phyloP scores from a whole-genome alignment of 2,113 vertebrate species.

The Tiliqua scincoides region DNA sequence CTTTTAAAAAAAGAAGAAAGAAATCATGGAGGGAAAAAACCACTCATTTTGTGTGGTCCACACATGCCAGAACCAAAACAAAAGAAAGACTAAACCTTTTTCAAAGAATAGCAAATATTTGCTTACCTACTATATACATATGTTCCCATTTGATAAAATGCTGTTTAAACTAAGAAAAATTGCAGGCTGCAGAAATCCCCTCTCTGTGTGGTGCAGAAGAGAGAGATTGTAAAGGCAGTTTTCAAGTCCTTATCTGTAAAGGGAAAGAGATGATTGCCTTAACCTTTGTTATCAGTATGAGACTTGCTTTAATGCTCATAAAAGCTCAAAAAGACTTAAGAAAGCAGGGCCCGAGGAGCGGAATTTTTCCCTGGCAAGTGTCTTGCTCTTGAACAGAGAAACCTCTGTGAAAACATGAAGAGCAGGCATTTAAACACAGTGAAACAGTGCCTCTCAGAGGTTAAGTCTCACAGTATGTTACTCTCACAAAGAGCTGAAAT shows the following conservation, averaged over 20 bases:
- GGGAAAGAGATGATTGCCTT: constrained; percentile 61
- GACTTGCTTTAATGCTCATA: constrained; percentile 51
- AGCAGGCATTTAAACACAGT: rapidly evolving
- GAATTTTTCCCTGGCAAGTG: rapidly evolving
- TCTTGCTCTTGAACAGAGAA: background rate
- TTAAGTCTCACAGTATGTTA: background rate
- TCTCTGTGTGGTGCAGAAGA: constrained; percentile 7
- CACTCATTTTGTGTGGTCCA: constrained; percentile 14
- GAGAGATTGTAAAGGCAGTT: constrained; percentile 54
- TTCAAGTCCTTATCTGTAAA: constrained; percentile 67
- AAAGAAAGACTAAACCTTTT: constrained; percentile 35
- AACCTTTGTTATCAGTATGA: constrained; percentile 61
- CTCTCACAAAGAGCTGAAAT: background rate
- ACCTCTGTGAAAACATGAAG: background rate
- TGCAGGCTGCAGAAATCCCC: constrained; percentile 22
- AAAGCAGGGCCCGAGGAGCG: constrained; percentile 29
- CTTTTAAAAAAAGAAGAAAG: constrained; percentile 1
- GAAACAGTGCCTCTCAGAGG: constrained; percentile 2
- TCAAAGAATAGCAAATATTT: constrained; percentile 47
- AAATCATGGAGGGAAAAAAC: background rate
- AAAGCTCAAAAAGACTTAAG: constrained; percentile 47
- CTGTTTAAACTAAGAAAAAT: constrained; percentile 46
- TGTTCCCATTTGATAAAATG: constrained; percentile 67
- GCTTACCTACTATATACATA: constrained; percentile 46
- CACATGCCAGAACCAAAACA: constrained; percentile 29